Base-by-base conservation (phyloP, 2,113 vertebrate species). In the rabbit (Oryctolagus cuniculus) region DNA sequence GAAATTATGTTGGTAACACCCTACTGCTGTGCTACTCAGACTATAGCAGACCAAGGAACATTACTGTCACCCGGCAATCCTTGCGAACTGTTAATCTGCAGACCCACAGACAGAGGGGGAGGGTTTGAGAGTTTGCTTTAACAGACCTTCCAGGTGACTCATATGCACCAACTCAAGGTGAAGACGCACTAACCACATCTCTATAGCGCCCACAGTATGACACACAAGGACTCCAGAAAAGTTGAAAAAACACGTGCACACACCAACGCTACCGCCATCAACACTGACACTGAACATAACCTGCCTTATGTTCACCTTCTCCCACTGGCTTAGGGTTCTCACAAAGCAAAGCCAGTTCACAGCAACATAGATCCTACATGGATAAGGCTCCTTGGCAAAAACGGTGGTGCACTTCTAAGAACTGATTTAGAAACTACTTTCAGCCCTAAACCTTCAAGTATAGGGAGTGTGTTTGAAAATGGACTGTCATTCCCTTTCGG, bases 381-480 rank as follows among this genome's bases (percentile, higher is more conserved):
- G 75, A 61, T 94, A 91, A 34, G 89, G 17, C 2, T 34, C 72
- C 34, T 70, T 95, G 51, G 55, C 74, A 74, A 87, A 94, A 64
- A 84, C 36, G 6, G 77, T 72, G 11, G 13, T 67, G 38, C 53
- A 75, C n/a, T 61, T 82, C 58, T 84, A 94, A 94, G 51, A 89
- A 92, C 2, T 67, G 36, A 73, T 34, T 63, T 8, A 19, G 58
- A 87, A 24, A 55, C 55, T 89, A 51, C 79, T 78, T 89, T 93
- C 75, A 95, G 31, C 75, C 55, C 93, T 82, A 83, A 75, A 94
- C 36, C 10, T 83, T 93, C 70, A 21, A 38, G 77, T 86, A 22
- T 9, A 55, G n/a, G 29, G 44, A 87, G 36, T 94, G 36, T 88
- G 17, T 84, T 93, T 38, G 86, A 89, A 96, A 58, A 64, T 27